Evolutionary conservation across 1,140 invertebrate genomes (phyloP), one percentile per base, ranked within the genome.

Genomic region (Penaeus chinensis): DNA sequence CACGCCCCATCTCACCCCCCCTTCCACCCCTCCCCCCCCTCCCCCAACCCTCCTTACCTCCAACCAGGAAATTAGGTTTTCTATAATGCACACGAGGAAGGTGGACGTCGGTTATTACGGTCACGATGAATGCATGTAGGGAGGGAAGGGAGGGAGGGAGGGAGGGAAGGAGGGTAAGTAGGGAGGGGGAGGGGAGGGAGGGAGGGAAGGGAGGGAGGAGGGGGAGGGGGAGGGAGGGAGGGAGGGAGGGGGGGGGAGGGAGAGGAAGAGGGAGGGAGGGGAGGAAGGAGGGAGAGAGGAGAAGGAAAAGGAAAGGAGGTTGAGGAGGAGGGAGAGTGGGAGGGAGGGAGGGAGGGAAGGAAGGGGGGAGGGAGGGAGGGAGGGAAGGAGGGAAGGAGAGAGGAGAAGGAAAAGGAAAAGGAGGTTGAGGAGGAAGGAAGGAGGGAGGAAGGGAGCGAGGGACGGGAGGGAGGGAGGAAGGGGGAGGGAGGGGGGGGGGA

Each of bases 361-460:
- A 2, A 32, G 32, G 32, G 2, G 32, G 32, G n/a, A n/a, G 3
- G 63, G n/a, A 3, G 3, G n/a, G n/a, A n/a, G 63, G n/a, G 63
- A 3, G 3, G 3, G 63, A 3, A 66, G n/a, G 19, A 65, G 63
- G 63, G 63, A 3, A 66, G 63, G n/a, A 3, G n/a, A n/a, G 19
- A 3, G n/a, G 63, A 65, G 63, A 65, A n/a, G 63, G 63, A 65
- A 65, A n/a, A n/a, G 63, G 63, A n/a, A 65, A n/a, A 65, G 63
- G n/a, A n/a, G n/a, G n/a, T 18, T 16, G 63, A n/a, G n/a, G 63
- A 65, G 63, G 3, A 3, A 3, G n/a, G 63, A 66, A 3, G n/a
- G n/a, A 3, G 3, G n/a, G 63, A 3, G 3, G 63, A 3, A 3
- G n/a, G 3, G n/a, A 3, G n/a, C 16, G n/a, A 3, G 2, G n/a